phyloP scores from a whole-genome alignment of 2,888 invertebrate species.

The Lithophane semibrunnea region DNA sequence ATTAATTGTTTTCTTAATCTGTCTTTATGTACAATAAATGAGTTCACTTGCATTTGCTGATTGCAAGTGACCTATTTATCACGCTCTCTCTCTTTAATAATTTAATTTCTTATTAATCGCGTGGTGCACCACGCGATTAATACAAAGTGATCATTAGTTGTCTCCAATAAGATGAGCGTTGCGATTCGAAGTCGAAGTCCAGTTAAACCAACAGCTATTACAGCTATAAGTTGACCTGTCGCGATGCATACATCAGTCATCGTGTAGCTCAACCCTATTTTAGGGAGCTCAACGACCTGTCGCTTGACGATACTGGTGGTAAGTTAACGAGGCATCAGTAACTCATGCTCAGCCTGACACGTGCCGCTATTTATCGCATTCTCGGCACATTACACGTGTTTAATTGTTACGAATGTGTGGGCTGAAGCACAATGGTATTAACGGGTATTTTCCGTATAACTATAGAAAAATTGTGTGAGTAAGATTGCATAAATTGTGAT shows the following conservation, averaged over 20 bases:
- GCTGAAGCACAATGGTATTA: not conserved
- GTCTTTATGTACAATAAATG: not conserved
- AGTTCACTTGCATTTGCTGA: not conserved
- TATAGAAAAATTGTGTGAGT: not conserved
- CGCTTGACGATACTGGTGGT: conserved; percentile 1
- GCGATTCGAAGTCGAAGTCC: not conserved
- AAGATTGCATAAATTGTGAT: not conserved
- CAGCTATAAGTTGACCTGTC: not conserved
- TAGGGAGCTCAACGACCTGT: conserved; percentile 29
- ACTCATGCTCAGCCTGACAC: conserved; percentile 56
- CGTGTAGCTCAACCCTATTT: conserved; percentile 15
- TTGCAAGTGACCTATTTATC: no score
- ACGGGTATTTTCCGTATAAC: conserved; percentile 9
- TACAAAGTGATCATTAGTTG: not conserved
- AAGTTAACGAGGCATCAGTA: conserved; percentile 44
- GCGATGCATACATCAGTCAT: not conserved
- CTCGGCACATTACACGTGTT: conserved; percentile 50
- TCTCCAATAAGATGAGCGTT: not conserved
- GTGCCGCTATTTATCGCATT: conserved; percentile 54
- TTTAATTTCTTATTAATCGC: no score
- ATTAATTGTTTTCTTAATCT: not conserved
- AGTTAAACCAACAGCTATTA: not conserved
- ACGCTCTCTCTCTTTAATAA: no score
- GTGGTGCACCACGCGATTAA: not conserved
- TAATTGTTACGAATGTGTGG: conserved; percentile 51